These are phyloP conservation scores for Anoplopoma fimbria DNA, from an alignment of 2,113 vertebrate genomes.

Conservation along the genomic window DNA sequence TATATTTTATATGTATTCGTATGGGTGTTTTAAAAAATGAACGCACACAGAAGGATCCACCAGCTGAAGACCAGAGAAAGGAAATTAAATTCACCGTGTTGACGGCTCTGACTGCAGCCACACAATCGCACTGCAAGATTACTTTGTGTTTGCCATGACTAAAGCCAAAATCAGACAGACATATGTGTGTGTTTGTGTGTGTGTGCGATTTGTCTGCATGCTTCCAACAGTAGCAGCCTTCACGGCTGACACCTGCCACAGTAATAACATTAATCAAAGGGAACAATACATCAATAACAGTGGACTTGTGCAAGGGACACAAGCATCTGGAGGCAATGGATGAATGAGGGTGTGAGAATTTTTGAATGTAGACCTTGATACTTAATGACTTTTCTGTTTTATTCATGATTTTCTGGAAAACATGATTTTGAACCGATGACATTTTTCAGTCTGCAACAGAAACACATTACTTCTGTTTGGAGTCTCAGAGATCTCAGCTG, in stretches of 20 bases:
- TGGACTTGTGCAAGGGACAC: conserved; percentile 6
- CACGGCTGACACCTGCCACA: conserved; percentile 43
- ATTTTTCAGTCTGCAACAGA: not conserved
- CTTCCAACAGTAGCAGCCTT: conserved; percentile 49
- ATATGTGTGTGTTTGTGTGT: conserved; percentile 22
- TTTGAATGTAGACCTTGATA: not conserved
- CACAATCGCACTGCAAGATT: conserved; percentile 48
- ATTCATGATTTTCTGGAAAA: not conserved
- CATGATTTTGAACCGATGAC: not conserved
- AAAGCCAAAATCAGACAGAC: conserved; percentile 49
- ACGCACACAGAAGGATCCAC: conserved; percentile 26
- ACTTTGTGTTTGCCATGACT: conserved; percentile 57
- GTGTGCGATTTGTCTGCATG: conserved; percentile 36
- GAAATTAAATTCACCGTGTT: conserved; percentile 70
- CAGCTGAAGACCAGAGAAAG: conserved; percentile 57
- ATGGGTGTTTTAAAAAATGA: conserved; percentile 28
- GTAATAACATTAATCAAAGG: conserved; percentile 51
- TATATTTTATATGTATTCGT: not conserved
- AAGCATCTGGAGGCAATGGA: not conserved
- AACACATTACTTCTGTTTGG: not conserved
- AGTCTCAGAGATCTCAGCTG: not conserved
- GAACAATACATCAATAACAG: conserved; percentile 34
- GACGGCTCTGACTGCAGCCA: conserved; percentile 53
- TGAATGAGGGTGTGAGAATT: not conserved
- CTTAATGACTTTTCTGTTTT: not conserved